These are phyloP conservation scores for Xyrauchen texanus DNA, from an alignment of 2,113 vertebrate species.

Conservation along the genomic window DNA sequence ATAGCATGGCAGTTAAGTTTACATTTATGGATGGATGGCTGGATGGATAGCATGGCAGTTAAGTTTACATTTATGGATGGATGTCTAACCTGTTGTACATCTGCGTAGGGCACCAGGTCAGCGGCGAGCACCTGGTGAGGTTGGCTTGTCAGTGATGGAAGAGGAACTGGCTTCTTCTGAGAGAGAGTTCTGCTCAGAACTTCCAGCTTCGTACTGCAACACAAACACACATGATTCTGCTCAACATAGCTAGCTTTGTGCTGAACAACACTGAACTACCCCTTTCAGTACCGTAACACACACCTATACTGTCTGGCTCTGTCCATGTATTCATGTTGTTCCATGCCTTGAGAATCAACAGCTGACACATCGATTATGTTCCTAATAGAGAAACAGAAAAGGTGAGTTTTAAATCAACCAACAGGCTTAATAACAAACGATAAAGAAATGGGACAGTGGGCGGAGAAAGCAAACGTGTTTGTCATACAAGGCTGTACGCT, in stretches of 20 bases:
- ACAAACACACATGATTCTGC: slow-evolving; percentile 47
- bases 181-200: slow-evolving; percentile 84
- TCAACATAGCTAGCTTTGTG: background rate
- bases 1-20: too few relatives aligned
- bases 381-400: slow-evolving; percentile 64
- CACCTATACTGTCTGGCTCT: slow-evolving; percentile 95
- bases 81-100: slow-evolving; percentile 84
- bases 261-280: background rate
- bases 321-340: slow-evolving; percentile 98
- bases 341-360: slow-evolving; percentile 94
- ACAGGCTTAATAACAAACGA: background rate
- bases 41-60: too few relatives aligned
- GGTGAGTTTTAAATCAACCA: background rate
- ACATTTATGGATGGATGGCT: too few relatives aligned
- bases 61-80: too few relatives aligned
- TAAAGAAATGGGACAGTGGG: too few relatives aligned
- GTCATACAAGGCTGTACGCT: slow-evolving; percentile 89
- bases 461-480: background rate
- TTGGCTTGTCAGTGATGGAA: slow-evolving; percentile 90
- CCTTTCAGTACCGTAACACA: background rate
- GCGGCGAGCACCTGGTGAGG: slow-evolving; percentile 95
- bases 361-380: slow-evolving; percentile 97
- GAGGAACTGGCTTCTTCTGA: slow-evolving; percentile 85
- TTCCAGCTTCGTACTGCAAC: slow-evolving; percentile 82
- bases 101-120: slow-evolving; percentile 86